Evolutionary conservation across 1,140 invertebrate genomes (phyloP).

Genomic region (Episyrphus balteatus): DNA sequence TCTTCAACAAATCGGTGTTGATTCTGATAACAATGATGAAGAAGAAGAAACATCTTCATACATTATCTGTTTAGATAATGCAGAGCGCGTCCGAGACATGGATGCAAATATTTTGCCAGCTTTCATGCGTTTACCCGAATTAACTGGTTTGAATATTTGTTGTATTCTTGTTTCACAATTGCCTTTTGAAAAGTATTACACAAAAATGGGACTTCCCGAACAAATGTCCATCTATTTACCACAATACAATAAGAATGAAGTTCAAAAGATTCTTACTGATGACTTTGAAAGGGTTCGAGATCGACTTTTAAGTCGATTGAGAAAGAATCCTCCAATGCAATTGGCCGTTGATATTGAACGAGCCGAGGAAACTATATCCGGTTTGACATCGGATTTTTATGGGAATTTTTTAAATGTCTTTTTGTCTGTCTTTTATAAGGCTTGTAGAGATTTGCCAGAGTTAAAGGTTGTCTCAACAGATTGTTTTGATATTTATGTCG

Average conservation of each 20-base stretch:
- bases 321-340: background rate
- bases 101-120: conserved; percentile 58
- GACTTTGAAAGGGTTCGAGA: conserved; percentile 26
- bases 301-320: conserved; percentile 5
- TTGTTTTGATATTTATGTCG: conserved; percentile 62
- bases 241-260: conserved; percentile 69
- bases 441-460: conserved; percentile 70
- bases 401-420: conserved; percentile 67
- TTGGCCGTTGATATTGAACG: background rate
- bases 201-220: conserved; percentile 56
- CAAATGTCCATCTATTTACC: conserved; percentile 67
- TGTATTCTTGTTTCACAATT: conserved; percentile 67
- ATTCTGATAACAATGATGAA: conserved; percentile 10
- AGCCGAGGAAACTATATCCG: conserved; percentile 20
- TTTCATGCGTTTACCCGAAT: conserved; percentile 60
- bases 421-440: conserved; percentile 66
- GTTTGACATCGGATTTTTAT: conserved; percentile 49
- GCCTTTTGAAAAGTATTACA: conserved; percentile 66
- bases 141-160: conserved; percentile 59
- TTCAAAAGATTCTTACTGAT: conserved; percentile 57
- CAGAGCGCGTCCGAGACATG: conserved; percentile 61
- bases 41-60: conserved; percentile 33
- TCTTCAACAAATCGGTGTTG: conserved; percentile 29
- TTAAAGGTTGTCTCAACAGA: conserved; percentile 57
- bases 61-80: conserved; percentile 64